Percentiles rank a stretch among this genome's conserved stretches.
These are phyloP conservation scores for Megastigmus dorsalis DNA, from an alignment of 2,888 invertebrate genomes.

Conservation along the genomic window DNA sequence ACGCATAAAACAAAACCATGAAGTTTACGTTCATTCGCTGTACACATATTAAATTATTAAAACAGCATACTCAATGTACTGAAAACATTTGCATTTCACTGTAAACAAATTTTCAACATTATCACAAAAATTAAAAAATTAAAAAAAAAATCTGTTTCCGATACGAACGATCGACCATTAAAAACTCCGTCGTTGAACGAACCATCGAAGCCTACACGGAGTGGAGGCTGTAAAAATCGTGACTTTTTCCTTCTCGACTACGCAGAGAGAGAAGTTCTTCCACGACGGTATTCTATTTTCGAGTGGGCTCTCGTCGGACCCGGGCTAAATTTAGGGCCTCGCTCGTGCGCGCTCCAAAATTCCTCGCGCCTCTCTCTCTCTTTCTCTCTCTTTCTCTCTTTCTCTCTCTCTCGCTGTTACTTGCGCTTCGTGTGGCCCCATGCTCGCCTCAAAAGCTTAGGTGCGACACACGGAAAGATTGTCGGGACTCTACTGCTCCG, in stretches of 20 bases:
- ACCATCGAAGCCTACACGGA: too few relatives aligned
- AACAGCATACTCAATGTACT: too few relatives aligned
- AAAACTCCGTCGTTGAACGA: constrained; percentile 20
- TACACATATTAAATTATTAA: too few relatives aligned
- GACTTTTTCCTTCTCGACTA: constrained; percentile 30
- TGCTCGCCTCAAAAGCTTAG: neutral
- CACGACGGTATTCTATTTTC: constrained; percentile 70
- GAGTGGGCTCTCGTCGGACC: constrained; percentile 63
- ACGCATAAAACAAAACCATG: too few relatives aligned
- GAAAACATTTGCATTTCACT: too few relatives aligned
- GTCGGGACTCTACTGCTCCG: neutral
- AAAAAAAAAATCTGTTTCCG: constrained; percentile 21
- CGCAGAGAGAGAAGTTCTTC: constrained; percentile 39
- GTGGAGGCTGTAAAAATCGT: constrained; percentile 20
- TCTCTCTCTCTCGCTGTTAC: neutral
- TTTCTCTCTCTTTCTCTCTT: constrained; percentile 44
- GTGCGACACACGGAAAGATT: neutral
- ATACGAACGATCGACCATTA: constrained; percentile 17
- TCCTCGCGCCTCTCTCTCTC: constrained; percentile 57
- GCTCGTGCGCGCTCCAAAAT: constrained; percentile 65
- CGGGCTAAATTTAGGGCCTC: constrained; percentile 59
- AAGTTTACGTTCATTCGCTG: too few relatives aligned
- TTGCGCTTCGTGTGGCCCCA: too few relatives aligned
- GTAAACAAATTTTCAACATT: too few relatives aligned
- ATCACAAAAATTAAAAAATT: neutral